These are phyloP conservation scores for Pristionchus entomophagus DNA, from an alignment of 2,888 invertebrate species.

Conservation along the genomic window DNA sequence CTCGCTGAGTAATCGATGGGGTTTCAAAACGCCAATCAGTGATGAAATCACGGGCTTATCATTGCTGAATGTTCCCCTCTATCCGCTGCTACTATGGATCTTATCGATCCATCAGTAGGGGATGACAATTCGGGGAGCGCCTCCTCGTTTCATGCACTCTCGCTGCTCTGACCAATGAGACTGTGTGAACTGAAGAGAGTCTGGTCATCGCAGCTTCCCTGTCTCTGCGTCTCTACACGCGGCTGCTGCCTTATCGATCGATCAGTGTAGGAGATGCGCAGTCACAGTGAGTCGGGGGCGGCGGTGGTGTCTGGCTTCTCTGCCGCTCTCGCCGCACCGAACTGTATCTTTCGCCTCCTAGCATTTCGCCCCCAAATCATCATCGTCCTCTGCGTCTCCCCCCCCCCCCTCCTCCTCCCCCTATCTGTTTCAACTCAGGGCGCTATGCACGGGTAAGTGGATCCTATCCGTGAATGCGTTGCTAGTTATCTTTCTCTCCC, in stretches of 20 bases:
- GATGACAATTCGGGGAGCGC: too few species aligned
- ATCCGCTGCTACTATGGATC: too few species aligned
- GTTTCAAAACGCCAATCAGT: constrained; percentile 14
- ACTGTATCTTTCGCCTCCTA: not conserved
- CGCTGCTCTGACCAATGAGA: too few species aligned
- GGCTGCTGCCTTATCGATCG: constrained; percentile 38
- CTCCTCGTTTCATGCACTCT: not conserved
- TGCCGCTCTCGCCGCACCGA: constrained; percentile 21
- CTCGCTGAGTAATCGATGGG: not conserved
- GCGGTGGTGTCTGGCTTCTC: constrained; percentile 18
- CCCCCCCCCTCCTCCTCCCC: not conserved
- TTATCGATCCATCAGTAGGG: too few species aligned
- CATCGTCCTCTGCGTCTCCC: not conserved
- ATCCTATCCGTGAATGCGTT: not conserved
- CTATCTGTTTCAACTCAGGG: not conserved
- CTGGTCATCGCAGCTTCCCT: too few species aligned
- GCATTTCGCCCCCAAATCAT: not conserved
- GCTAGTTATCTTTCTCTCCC: not conserved
- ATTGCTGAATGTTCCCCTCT: not conserved
- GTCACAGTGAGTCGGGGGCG: too few species aligned
- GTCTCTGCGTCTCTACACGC: not conserved
- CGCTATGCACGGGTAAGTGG: not conserved
- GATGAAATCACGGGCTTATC: constrained; percentile 7
- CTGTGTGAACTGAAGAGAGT: too few species aligned
- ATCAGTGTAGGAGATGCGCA: constrained; percentile 12